A percentile compares a stretch with the other conserved stretches of the same genome.
Evolutionary conservation across 2,113 vertebrate genomes (phyloP).

Genomic region (Sturnus vulgaris): DNA sequence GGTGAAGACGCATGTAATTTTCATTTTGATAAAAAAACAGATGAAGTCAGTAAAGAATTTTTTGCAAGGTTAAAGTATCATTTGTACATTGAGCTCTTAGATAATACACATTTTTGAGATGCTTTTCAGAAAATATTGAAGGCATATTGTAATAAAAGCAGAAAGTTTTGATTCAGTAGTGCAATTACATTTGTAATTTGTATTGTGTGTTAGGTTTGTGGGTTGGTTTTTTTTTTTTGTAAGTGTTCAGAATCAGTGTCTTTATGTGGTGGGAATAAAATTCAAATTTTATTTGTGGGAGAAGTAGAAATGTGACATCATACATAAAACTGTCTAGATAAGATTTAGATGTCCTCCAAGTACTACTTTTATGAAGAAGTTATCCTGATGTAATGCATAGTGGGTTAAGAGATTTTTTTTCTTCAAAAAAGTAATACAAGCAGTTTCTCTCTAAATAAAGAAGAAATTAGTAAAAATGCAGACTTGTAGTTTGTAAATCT

Average conservation of each 20-base stretch:
- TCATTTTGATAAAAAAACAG: neutral
- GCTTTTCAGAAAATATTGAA: neutral
- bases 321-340: neutral
- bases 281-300: neutral
- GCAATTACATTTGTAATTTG: neutral
- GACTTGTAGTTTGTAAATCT: neutral
- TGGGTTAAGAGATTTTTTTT: neutral
- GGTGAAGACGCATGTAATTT: rapidly evolving
- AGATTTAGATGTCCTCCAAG: neutral
- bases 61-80: neutral
- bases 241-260: neutral
- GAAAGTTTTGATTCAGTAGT: neutral
- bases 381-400: neutral
- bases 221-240: neutral
- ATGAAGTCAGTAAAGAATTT: neutral
- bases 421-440: neutral
- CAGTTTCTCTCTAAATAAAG: neutral
- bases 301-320: neutral
- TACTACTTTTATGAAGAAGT: neutral
- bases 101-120: neutral
- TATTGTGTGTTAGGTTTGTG: neutral
- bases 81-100: neutral
- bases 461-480: neutral
- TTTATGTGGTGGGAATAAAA: neutral
- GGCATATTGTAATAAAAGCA: neutral